These are phyloP conservation scores for Paedocypris micromegethes DNA, from an alignment of 2,797 vertebrate species.

Conservation along the genomic window DNA sequence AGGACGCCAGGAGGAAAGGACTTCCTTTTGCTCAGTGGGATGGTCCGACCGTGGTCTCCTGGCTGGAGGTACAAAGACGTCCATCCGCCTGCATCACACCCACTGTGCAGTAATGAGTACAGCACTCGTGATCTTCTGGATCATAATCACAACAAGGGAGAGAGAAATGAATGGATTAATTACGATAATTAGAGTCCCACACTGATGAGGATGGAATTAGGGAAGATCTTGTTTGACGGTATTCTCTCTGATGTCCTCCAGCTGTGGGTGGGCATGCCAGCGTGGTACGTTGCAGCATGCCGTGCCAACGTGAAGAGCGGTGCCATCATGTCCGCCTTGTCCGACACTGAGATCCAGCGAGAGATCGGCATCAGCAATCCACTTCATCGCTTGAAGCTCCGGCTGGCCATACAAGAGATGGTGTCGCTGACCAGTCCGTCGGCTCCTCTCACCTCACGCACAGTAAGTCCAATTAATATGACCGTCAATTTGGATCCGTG, in stretches of 20 bases:
- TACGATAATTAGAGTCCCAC: constrained; percentile 19
- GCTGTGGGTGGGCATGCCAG: constrained; percentile 98
- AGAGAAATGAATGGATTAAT: constrained; percentile 45
- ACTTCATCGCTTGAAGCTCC: constrained; percentile 87
- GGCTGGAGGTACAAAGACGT: constrained; percentile 80
- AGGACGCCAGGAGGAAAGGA: constrained; percentile 89
- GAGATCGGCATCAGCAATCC: constrained; percentile 97
- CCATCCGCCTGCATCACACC: not conserved
- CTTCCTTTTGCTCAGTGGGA: constrained; percentile 94
- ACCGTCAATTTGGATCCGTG: constrained; percentile 17
- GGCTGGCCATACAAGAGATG: constrained; percentile 96
- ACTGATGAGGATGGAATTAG: constrained; percentile 25
- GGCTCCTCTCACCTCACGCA: constrained; percentile 88
- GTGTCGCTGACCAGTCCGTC: constrained; percentile 95
- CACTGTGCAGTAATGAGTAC: constrained; percentile 27
- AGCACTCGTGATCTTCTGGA: constrained; percentile 16
- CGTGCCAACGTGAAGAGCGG: constrained; percentile 95
- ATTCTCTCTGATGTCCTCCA: constrained; percentile 51
- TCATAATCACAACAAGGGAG: constrained; percentile 36
- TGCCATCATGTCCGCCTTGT: constrained; percentile 94
- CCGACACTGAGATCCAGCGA: constrained; percentile 93
- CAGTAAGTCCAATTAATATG: constrained; percentile 61
- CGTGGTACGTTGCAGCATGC: constrained; percentile 95
- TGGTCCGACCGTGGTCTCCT: constrained; percentile 91
- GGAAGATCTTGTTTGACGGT: constrained; percentile 27